These are phyloP conservation scores for Podarcis lilfordi DNA, from an alignment of 2,797 vertebrate species.

Conservation along the genomic window DNA sequence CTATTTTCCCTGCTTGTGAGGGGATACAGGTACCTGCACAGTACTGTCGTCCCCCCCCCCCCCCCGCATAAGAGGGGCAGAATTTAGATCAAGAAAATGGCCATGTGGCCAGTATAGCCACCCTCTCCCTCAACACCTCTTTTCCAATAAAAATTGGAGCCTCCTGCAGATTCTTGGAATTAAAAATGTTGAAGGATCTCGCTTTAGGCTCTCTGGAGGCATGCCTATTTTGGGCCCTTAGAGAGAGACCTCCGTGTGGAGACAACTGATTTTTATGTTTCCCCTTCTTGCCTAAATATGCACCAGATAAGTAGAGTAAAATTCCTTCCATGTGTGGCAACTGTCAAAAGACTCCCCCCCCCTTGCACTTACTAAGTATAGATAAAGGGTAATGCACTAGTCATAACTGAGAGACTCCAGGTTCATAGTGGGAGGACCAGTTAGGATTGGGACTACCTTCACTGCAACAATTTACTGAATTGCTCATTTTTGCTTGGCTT, in stretches of 20 bases:
- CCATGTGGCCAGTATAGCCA: no score
- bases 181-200: neutral
- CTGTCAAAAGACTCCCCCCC: neutral
- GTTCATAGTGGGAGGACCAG: neutral
- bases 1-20: neutral
- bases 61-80: neutral
- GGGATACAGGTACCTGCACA: neutral
- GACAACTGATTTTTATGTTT: neutral
- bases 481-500: neutral
- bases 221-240: neutral
- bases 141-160: neutral
- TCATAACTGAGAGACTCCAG: neutral
- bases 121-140: neutral
- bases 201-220: neutral
- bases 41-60: no score
- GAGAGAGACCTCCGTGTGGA: neutral
- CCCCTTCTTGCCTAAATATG: neutral
- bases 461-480: no score
- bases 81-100: constrained; percentile 6
- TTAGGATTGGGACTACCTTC: neutral
- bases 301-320: neutral
- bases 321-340: constrained; percentile 4
- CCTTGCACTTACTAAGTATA: neutral
- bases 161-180: neutral
- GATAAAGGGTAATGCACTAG: neutral